Evolutionary conservation across 2,113 vertebrate genomes (phyloP).

Genomic region (Terrapene triunguis): DNA sequence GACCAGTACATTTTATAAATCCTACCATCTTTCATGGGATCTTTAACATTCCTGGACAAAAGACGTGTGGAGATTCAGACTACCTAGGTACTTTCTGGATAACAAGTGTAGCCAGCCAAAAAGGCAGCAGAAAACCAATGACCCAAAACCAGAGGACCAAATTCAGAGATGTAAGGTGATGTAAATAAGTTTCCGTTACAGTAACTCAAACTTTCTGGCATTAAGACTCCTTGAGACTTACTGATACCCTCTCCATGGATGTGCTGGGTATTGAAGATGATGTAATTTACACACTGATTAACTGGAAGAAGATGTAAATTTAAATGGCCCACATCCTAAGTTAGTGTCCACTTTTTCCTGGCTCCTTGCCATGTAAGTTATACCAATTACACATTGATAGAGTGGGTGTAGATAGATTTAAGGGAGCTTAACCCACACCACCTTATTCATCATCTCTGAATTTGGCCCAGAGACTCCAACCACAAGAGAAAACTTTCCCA

Average conservation of each 20-base stretch:
- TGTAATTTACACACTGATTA: neutral
- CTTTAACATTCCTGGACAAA: fast-evolving
- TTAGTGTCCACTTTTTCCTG: neutral
- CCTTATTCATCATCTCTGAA: neutral
- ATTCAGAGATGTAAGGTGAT: slow-evolving; percentile 30
- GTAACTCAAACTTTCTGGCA: neutral
- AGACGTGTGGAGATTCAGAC: neutral
- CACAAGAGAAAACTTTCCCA: neutral
- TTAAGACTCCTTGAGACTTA: slow-evolving; percentile 51
- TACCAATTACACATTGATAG: neutral
- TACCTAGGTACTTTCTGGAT: neutral
- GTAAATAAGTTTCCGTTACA: slow-evolving; percentile 35
- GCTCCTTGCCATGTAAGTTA: neutral
- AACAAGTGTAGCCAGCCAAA: neutral
- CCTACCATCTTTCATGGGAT: neutral
- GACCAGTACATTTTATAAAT: neutral
- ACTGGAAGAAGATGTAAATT: slow-evolving; percentile 17
- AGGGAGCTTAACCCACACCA: neutral
- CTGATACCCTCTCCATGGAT: slow-evolving; percentile 63
- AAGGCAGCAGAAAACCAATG: neutral
- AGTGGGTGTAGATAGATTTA: neutral
- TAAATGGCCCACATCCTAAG: neutral
- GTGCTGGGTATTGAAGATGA: slow-evolving; percentile 55
- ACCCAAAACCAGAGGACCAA: neutral
- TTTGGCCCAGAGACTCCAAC: neutral